Evolutionary conservation across 2,888 invertebrate species (phyloP).

Genomic region (Plebejus anna): DNA sequence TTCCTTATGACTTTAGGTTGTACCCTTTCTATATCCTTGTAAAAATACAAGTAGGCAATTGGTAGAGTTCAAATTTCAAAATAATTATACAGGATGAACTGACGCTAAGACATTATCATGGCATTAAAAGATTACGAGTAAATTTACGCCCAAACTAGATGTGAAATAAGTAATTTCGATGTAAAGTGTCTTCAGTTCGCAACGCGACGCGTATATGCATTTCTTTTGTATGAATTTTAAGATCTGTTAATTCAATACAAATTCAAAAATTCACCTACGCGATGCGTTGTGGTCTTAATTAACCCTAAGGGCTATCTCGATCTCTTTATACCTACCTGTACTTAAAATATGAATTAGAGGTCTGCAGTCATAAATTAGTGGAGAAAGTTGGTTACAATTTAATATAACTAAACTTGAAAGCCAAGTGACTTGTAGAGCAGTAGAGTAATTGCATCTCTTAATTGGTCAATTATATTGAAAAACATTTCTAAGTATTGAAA

Average conservation of each 20-base stretch:
- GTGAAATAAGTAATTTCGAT: no score
- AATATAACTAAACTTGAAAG: neutral
- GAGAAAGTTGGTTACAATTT: neutral
- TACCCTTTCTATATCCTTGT: neutral
- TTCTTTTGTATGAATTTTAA: no score
- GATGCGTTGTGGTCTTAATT: no score
- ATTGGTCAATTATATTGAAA: conserved; percentile 14
- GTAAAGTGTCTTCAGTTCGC: no score
- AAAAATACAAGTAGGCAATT: neutral
- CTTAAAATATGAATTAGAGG: neutral
- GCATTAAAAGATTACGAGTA: no score
- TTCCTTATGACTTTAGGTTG: conserved; percentile 5
- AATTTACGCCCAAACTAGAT: no score
- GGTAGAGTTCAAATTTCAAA: neutral
- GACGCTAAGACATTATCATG: neutral
- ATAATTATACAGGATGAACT: neutral
- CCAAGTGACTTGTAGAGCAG: neutral
- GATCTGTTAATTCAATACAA: no score
- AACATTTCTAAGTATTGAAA: conserved; percentile 3
- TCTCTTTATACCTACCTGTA: neutral
- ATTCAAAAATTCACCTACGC: no score
- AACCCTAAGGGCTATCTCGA: no score
- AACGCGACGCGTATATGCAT: no score
- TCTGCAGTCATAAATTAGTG: neutral
- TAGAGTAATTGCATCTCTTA: neutral